A percentile compares a stretch with the other conserved stretches of the same genome.
Conservation (phyloP, 2,797 vertebrate genomes). For the Uromys caudimaculatus region DNA sequence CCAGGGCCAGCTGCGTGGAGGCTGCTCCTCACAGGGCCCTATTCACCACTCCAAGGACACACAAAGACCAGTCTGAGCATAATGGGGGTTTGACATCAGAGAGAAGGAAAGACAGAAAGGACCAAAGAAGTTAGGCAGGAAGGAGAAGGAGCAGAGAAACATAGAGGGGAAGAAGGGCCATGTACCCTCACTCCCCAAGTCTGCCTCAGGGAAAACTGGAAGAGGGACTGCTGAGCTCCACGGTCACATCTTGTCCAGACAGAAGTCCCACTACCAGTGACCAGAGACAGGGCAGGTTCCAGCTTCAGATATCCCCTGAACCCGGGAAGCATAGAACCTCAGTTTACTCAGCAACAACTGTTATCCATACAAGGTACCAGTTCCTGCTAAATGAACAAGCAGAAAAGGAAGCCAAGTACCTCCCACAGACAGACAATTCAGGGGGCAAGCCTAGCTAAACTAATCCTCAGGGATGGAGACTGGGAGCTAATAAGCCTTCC, state of each 20-base stretch:
- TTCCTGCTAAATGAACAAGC: background rate
- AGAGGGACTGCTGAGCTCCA: background rate
- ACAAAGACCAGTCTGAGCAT: constrained; percentile 74
- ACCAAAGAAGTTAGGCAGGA: constrained; percentile 30
- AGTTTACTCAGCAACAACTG: background rate
- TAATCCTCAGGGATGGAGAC: background rate
- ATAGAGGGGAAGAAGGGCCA: background rate
- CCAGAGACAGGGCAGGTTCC: background rate
- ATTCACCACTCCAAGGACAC: constrained; percentile 49
- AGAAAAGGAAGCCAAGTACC: background rate
- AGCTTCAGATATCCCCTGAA: background rate
- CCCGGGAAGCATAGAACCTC: background rate
- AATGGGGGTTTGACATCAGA: constrained; percentile 22
- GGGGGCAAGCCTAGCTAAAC: background rate
- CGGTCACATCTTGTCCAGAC: background rate
- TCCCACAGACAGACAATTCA: background rate
- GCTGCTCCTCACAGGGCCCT: constrained; percentile 51
- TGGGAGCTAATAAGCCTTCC: background rate
- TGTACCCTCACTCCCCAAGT: background rate
- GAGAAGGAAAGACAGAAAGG: constrained; percentile 46
- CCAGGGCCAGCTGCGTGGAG: constrained; percentile 69
- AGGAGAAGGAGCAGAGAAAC: background rate
- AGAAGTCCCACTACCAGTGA: background rate
- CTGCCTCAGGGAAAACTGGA: background rate
- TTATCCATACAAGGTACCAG: background rate